Evolutionary conservation across 1,140 invertebrate genomes (phyloP).

Genomic region (Trichoplusia ni): DNA sequence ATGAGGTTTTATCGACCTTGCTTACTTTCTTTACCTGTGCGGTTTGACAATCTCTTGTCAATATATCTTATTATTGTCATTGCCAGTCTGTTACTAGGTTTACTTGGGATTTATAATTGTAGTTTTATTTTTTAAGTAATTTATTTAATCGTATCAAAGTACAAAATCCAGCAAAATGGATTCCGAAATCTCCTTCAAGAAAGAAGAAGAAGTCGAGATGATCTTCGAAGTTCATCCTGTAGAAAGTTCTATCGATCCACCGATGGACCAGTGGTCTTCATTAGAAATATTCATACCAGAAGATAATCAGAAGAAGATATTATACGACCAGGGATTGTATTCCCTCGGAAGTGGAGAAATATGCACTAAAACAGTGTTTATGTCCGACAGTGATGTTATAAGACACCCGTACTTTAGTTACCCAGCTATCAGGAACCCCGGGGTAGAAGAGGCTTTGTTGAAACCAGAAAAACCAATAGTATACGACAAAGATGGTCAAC

Average conservation of each 20-base stretch:
- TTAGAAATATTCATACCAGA: slow-evolving; percentile 43
- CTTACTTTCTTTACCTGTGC: too few species aligned
- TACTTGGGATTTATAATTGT: too few species aligned
- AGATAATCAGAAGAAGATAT: slow-evolving; percentile 48
- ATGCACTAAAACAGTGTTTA: slow-evolving; percentile 59
- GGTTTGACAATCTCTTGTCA: too few species aligned
- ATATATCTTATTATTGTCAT: too few species aligned
- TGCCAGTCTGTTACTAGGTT: too few species aligned
- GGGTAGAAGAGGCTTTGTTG: slow-evolving; percentile 70
- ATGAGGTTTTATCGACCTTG: too few species aligned
- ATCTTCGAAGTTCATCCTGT: slow-evolving; percentile 37
- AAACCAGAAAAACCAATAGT: slow-evolving; percentile 56
- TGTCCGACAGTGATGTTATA: slow-evolving; percentile 74
- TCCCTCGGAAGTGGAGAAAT: slow-evolving; percentile 61
- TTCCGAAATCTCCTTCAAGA: slow-evolving; percentile 31
- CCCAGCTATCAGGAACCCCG: slow-evolving; percentile 76
- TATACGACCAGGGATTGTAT: slow-evolving; percentile 50
- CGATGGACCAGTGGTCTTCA: slow-evolving; percentile 66
- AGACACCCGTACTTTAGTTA: slow-evolving; percentile 77
- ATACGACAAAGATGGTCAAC: slow-evolving; percentile 70
- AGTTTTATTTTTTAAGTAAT: not conserved
- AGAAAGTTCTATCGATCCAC: slow-evolving; percentile 54
- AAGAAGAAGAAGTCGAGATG: slow-evolving; percentile 30
- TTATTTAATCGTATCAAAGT: not conserved
- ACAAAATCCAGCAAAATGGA: slow-evolving; percentile 42